Percentiles rank a stretch among this genome's conserved stretches.
Evolutionary conservation across 1,140 invertebrate species (phyloP).

Genomic region (Calliopsis andreniformis): DNA sequence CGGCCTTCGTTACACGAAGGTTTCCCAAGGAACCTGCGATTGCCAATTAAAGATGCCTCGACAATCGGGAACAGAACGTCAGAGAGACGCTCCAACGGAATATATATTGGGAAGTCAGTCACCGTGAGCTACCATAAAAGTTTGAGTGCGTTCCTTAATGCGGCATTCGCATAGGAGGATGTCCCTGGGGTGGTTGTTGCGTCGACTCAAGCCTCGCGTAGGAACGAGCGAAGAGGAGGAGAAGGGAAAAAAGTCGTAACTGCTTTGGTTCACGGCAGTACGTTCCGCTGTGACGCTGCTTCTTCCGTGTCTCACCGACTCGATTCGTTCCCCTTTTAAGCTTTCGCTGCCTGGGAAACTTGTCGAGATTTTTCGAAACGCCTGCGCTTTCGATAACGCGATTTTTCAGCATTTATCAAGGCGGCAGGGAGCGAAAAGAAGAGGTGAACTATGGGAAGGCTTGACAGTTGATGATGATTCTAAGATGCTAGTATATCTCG

Average conservation of each 20-base stretch:
- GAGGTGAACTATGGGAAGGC: too few relatives aligned
- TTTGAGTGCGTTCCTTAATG: constrained; percentile 59
- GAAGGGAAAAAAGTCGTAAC: constrained; percentile 56
- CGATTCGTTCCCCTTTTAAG: neutral
- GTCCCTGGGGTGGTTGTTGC: constrained; percentile 15
- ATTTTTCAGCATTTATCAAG: constrained; percentile 9
- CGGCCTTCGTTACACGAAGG: constrained; percentile 13
- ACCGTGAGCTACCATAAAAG: constrained; percentile 52
- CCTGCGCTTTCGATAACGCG: neutral
- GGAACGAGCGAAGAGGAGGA: too few relatives aligned
- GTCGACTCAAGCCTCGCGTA: neutral
- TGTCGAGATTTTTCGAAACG: constrained; percentile 34
- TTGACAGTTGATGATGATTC: too few relatives aligned
- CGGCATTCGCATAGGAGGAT: constrained; percentile 49
- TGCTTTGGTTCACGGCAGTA: constrained; percentile 58
- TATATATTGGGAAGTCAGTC: constrained; percentile 51
- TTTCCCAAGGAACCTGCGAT: neutral
- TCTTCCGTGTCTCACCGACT: constrained; percentile 10
- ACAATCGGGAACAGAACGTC: neutral
- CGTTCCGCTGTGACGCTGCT: constrained; percentile 33
- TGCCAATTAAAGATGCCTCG: constrained; percentile 38
- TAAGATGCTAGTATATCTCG: too few relatives aligned
- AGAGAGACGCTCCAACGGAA: neutral
- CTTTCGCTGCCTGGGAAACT: neutral
- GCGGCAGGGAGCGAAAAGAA: too few relatives aligned